Conservation (phyloP, 2,113 vertebrate genomes). For the Eleginops maclovinus region DNA sequence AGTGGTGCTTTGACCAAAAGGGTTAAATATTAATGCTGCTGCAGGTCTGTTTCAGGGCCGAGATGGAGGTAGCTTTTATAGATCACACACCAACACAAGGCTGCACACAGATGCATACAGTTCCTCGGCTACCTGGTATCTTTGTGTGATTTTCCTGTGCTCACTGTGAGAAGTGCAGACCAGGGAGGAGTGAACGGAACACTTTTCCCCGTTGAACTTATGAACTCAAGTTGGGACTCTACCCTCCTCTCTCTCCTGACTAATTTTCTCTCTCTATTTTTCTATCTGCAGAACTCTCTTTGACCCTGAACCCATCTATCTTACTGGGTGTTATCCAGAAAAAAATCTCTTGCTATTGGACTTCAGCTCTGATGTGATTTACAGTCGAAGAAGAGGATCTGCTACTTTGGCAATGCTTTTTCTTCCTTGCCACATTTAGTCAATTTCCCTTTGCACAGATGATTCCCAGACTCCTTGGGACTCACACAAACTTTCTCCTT, state of each 20-base stretch:
- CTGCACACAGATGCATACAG: background rate
- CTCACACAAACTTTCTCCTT: background rate
- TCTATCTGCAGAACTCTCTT: background rate
- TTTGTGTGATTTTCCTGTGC: conserved; percentile 26
- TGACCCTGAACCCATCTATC: conserved; percentile 1
- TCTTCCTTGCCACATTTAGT: conserved; percentile 53
- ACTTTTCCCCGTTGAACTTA: conserved; percentile 54
- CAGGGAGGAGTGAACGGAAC: conserved; percentile 12
- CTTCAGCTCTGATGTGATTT: conserved; percentile 59
- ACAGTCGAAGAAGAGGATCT: conserved; percentile 51
- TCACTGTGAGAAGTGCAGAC: conserved; percentile 21
- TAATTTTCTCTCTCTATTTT: background rate
- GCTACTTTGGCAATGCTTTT: conserved; percentile 61
- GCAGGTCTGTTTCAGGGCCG: conserved; percentile 2
- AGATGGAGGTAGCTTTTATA: conserved; percentile 33
- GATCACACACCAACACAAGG: background rate
- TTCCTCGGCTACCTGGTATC: conserved; percentile 26
- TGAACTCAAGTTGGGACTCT: conserved; percentile 41
- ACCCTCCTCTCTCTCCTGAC: background rate
- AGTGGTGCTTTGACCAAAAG: conserved; percentile 12
- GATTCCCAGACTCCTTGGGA: conserved; percentile 55
- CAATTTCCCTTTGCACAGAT: conserved; percentile 48
- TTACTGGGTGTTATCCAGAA: background rate
- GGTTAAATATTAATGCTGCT: conserved; percentile 33
- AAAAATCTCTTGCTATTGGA: background rate